Evolutionary conservation across 1,140 invertebrate species (phyloP), one percentile per base, ranked within the genome.

Genomic region (Meteorus sp.): DNA sequence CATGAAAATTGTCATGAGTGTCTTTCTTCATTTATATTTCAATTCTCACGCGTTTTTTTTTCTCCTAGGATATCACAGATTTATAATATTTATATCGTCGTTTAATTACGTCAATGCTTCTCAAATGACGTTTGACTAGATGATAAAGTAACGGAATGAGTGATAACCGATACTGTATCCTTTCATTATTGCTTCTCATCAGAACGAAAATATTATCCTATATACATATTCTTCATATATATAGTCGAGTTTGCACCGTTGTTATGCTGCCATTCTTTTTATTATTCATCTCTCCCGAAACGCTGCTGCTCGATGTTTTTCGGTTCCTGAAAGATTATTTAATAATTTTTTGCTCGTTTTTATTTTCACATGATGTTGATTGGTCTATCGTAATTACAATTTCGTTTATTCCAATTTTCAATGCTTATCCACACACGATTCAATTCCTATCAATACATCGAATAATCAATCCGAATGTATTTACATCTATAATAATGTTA

Each of bases 321-420:
- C 56, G 56, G 56, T 59, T 59, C 56, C 56, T 59, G 56, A 9
- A 59, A 59, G 50, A 39, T 19, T 37, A 39, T 11, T 53, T 13
- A 37, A 9, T 43, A 25, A 4, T 27, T 23, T 37, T 3, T 50
- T 56, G 17, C 3, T 35, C 33, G 25, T 55, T 4, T 27, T 20
- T 4, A 3, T 2, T 17, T 45, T 45, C 43, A 11, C 22, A 43
- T 6, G 9, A 45, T 11, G 43, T 45, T 19, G n/a, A 9, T 29
- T 4, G 9, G 9, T 15, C 6, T 41, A n/a, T 41, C 6, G 6
- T 41, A 6, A 41, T 15, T 41, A 41, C 15, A 44, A 4, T 44
- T 6, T 17, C 19, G 17, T 48, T 48, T 25, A 22, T 25, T 19
- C 6, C n/a, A 45, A 45, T 22, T n/a, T 9, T 7, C 17, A 6